Base-by-base conservation (phyloP, 2,797 vertebrate genomes). In the Cyclopterus lumpus region DNA sequence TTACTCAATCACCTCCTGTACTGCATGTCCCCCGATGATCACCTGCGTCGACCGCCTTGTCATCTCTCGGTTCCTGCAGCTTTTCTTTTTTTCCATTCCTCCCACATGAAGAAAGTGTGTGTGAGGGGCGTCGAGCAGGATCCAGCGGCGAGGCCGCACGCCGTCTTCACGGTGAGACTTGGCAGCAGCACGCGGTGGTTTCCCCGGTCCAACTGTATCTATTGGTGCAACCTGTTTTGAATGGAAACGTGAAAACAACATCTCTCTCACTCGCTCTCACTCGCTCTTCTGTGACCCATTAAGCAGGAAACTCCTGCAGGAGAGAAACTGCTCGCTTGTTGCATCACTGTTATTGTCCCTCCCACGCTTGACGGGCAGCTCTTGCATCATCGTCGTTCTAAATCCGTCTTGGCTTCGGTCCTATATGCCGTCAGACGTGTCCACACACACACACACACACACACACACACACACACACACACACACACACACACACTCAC, bases 291-390 rank as follows among this genome's bases (percentile, higher is more conserved):
- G 55, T 71, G 32, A 66, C 59, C 28, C 7, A 44, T 22, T 60
- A 51, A 63, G 3, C 26, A 60, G 71, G 67, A 78, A 87, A 55
- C 68, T 75, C 46, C 59, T 73, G n/a, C 10, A 22, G 2, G 3
- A 36, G 81, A 82, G 83, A 88, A 90, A 90, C 86, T 80, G 59
- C 4, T 1, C 26, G 16, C 16, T n/a, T n/a, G 24, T 92, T 82
- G 8, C 83, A 86, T 87, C 83, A 90, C 44, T 58, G 48, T 62
- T 59, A 11, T 55, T 70, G 75, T 77, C 48, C 51, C 68, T 0
- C 88, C 67, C 77, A 85, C 77, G 1, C 58, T 11, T 0, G 1
- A 9, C 5, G 20, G 66, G 48, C 32, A 62, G 46, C 1, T 1
- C n/a, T 83, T 87, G 62, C 70, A 67, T 85, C 83, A 87, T 22